Percentiles rank a stretch among this genome's conserved stretches.
Evolutionary conservation across 30 jellyfish, hydroid and myxozoan species (phyloP).

Genomic region (Turritopsis dohrnii): DNA sequence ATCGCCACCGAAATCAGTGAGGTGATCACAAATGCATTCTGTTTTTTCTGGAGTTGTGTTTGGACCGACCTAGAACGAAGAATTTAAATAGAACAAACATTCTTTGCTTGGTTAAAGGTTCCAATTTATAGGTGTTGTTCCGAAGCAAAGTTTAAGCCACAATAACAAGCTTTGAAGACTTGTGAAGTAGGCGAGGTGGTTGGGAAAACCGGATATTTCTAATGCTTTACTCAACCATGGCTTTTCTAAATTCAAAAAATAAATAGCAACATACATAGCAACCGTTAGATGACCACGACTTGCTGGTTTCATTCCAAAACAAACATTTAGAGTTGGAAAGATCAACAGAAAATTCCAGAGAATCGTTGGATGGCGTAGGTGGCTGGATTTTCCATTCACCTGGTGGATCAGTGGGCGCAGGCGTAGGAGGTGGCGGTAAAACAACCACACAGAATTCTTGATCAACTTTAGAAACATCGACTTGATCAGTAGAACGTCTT

Average conservation of each 20-base stretch:
- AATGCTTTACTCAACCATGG: no score
- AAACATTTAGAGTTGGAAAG: conserved; percentile 12
- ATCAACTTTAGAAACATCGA: conserved; percentile 11
- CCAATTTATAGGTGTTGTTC: no score
- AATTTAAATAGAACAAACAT: not conserved
- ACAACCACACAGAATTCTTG: conserved; percentile 24
- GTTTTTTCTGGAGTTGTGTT: conserved; percentile 41
- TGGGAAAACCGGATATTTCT: no score
- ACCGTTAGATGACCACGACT: not conserved
- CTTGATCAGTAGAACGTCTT: not conserved
- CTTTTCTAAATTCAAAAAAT: no score
- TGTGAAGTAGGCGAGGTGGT: no score
- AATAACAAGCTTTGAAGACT: no score
- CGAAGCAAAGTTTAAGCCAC: no score
- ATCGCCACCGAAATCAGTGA: conserved; percentile 79
- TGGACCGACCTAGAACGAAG: conserved; percentile 46
- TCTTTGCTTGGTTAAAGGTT: not conserved
- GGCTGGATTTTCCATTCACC: conserved; percentile 11
- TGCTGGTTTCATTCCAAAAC: conserved; percentile 1
- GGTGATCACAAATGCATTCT: conserved; percentile 72
- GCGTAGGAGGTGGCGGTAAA: conserved; percentile 26
- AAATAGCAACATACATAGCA: conserved; percentile 1
- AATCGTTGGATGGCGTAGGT: not conserved
- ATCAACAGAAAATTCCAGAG: not conserved
- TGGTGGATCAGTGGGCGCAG: conserved; percentile 18